A percentile compares a stretch with the other conserved stretches of the same genome.
Conservation (phyloP, 2,797 vertebrate genomes). For the Scomberomorus guttatus region DNA sequence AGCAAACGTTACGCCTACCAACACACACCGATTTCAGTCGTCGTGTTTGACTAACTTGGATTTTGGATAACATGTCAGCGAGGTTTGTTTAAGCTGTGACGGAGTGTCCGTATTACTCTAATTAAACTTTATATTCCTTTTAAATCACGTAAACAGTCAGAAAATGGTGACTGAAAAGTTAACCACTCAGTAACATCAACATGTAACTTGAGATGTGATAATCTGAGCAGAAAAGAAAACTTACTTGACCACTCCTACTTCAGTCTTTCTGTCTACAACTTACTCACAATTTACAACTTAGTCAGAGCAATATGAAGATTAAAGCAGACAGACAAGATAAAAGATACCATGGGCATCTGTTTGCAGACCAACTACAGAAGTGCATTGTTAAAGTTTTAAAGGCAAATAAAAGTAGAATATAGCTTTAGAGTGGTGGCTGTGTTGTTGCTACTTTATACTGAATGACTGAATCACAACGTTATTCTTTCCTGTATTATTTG, state of each 20-base stretch:
- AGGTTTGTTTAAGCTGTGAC: background rate
- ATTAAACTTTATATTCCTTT: background rate
- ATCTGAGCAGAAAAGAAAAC: too few species aligned
- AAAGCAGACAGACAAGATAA: background rate
- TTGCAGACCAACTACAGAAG: background rate
- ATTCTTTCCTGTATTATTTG: background rate
- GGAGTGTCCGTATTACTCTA: background rate
- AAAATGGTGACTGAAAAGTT: background rate
- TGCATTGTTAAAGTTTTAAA: background rate
- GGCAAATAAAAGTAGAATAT: background rate
- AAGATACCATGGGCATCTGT: background rate
- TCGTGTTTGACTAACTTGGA: constrained; percentile 1
- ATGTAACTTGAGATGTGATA: background rate
- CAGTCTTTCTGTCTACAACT: background rate
- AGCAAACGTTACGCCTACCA: rapidly evolving
- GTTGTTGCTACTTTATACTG: background rate
- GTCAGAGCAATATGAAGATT: background rate
- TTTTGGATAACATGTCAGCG: background rate
- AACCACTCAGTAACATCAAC: background rate
- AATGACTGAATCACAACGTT: too few species aligned
- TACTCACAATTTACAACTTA: too few species aligned
- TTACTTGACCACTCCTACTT: background rate
- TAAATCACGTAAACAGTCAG: background rate
- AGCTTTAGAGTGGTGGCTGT: background rate
- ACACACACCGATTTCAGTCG: too few species aligned